Evolutionary conservation across 53 echinoderm and acorn worm species (phyloP).

Genomic region (Crossaster papposus): DNA sequence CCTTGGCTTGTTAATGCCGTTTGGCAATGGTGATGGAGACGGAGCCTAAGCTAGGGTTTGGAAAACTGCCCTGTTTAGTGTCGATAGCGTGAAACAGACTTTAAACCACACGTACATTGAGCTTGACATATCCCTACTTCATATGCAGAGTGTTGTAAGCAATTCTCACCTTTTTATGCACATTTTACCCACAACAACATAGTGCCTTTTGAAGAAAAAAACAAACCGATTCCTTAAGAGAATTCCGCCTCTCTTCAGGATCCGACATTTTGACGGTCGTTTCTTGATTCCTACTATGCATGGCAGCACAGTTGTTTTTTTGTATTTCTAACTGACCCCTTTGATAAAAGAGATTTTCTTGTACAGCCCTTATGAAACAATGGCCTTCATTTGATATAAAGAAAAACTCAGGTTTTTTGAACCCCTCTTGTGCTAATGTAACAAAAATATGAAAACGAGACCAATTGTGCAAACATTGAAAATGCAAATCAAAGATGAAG

Average conservation of each 20-base stretch:
- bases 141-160: background rate
- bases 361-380: slow-evolving; percentile 31
- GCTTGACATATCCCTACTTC: background rate
- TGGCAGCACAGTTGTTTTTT: slow-evolving; percentile 52
- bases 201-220: slow-evolving; percentile 49
- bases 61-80: no score
- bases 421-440: background rate
- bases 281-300: slow-evolving; percentile 39
- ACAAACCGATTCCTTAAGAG: slow-evolving; percentile 13
- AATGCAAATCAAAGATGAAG: background rate
- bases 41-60: no score
- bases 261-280: slow-evolving; percentile 24
- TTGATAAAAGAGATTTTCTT: slow-evolving; percentile 45
- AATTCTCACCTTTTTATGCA: slow-evolving; percentile 51
- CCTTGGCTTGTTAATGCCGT: no score
- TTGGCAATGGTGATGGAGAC: no score
- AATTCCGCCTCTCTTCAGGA: background rate
- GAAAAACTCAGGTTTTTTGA: background rate
- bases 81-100: background rate
- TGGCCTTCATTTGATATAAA: slow-evolving; percentile 12
- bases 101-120: background rate
- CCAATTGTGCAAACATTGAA: background rate
- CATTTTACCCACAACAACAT: slow-evolving; percentile 25
- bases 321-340: slow-evolving; percentile 48
- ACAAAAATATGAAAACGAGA: background rate